Evolutionary conservation across 2,888 invertebrate species (phyloP).

Genomic region (Portevinia maculata): DNA sequence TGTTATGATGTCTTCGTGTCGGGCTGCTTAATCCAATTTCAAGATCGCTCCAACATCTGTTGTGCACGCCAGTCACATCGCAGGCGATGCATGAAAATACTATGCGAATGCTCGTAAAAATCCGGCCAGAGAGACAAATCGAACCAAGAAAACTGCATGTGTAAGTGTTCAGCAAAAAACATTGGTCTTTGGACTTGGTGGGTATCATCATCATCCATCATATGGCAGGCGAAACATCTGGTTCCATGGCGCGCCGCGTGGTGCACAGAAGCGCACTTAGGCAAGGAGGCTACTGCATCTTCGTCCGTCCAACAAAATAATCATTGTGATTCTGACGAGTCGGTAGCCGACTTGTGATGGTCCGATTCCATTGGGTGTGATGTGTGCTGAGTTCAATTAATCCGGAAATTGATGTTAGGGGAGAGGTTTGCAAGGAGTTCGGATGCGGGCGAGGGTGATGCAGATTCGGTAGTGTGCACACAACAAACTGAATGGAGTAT

Average conservation of each 20-base stretch:
- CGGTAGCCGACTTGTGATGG: conserved; percentile 40
- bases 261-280: conserved; percentile 52
- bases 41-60: conserved; percentile 60
- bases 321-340: conserved; percentile 16
- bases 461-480: conserved; percentile 37
- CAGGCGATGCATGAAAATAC: conserved; percentile 35
- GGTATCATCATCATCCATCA: conserved; percentile 56
- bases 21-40: conserved; percentile 44
- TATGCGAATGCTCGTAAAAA: conserved; percentile 53
- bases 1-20: conserved; percentile 60
- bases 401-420: conserved; percentile 71
- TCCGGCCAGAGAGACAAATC: conserved; percentile 1
- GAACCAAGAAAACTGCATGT: conserved; percentile 39
- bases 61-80: neutral
- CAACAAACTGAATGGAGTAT: conserved; percentile 65
- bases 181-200: conserved; percentile 15
- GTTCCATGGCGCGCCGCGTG: conserved; percentile 47
- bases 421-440: neutral
- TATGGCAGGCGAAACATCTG: conserved; percentile 63
- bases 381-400: conserved; percentile 73
- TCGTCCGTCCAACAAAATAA: conserved; percentile 25
- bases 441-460: conserved; percentile 4
- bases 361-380: conserved; percentile 71
- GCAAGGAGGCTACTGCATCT: conserved; percentile 25
- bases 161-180: conserved; percentile 34